phyloP scores from a whole-genome alignment of 2,888 invertebrate genomes.

The Papilio demoleus region DNA sequence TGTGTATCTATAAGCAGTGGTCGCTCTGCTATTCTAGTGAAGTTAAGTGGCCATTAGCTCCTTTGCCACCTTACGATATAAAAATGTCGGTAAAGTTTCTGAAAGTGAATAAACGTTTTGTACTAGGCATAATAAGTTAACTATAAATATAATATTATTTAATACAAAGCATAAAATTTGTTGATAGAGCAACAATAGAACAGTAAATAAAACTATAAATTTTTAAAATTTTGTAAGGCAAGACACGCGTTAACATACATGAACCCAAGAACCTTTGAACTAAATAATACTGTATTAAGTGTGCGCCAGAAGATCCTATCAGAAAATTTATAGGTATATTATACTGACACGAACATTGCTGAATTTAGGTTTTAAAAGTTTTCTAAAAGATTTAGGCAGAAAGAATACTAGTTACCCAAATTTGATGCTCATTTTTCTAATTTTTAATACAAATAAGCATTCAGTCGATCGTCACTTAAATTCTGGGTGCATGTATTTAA shows the following conservation, averaged over 20 bases:
- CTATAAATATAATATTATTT: no score
- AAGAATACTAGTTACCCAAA: background rate
- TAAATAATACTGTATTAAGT: conserved; percentile 26
- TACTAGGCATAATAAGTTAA: no score
- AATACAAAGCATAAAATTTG: background rate
- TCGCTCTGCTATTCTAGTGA: no score
- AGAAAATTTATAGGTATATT: conserved; percentile 32
- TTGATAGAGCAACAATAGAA: background rate
- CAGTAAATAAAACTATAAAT: background rate
- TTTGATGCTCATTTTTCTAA: no score
- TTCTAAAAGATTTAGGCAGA: background rate
- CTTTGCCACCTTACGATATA: no score
- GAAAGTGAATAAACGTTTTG: no score
- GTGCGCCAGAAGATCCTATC: conserved; percentile 27
- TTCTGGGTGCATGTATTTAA: no score
- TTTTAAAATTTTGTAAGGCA: conserved; percentile 4
- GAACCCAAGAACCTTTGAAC: background rate
- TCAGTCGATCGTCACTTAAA: no score
- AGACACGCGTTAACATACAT: background rate
- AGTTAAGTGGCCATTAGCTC: no score
- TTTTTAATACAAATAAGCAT: no score
- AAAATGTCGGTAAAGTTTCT: no score
- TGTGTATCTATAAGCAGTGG: no score
- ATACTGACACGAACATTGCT: conserved; percentile 16
- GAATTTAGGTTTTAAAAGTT: background rate